These are phyloP conservation scores for Mugil cephalus DNA, from an alignment of 2,113 vertebrate genomes.

Conservation along the genomic window DNA sequence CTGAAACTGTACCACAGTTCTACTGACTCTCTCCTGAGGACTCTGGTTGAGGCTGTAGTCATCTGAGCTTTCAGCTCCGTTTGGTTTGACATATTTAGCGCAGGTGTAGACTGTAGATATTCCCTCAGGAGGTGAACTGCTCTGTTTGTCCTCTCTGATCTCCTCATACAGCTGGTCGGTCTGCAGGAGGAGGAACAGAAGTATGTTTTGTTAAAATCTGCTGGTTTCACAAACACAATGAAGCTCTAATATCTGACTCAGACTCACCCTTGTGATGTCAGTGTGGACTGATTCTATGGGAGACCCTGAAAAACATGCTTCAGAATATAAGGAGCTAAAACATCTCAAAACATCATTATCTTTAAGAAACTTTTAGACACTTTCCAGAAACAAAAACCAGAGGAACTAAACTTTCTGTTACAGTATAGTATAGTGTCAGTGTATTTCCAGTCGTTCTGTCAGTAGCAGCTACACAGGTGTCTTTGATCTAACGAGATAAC, in stretches of 20 bases:
- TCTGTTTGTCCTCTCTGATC: neutral
- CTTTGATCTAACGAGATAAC: no score
- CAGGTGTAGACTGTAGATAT: neutral
- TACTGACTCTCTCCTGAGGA: constrained; percentile 8
- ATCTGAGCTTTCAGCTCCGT: neutral
- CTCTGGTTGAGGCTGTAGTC: neutral
- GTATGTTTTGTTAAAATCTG: neutral
- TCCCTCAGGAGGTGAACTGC: neutral
- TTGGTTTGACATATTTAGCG: neutral
- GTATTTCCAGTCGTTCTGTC: no score
- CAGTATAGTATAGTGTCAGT: no score
- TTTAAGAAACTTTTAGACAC: no score
- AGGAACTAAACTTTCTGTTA: no score
- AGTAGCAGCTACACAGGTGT: no score
- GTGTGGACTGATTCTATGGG: fast-evolving
- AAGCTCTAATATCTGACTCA: neutral
- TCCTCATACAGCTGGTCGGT: neutral
- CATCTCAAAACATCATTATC: no score
- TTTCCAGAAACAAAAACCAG: no score
- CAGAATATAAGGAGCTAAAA: no score
- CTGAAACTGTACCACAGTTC: no score
- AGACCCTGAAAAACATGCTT: constrained; percentile 14
- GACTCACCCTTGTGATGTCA: neutral
- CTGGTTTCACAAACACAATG: neutral
- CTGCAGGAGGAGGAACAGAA: constrained; percentile 22